phyloP scores from a whole-genome alignment of 2,113 vertebrate species.

The Pedionomus torquatus region DNA sequence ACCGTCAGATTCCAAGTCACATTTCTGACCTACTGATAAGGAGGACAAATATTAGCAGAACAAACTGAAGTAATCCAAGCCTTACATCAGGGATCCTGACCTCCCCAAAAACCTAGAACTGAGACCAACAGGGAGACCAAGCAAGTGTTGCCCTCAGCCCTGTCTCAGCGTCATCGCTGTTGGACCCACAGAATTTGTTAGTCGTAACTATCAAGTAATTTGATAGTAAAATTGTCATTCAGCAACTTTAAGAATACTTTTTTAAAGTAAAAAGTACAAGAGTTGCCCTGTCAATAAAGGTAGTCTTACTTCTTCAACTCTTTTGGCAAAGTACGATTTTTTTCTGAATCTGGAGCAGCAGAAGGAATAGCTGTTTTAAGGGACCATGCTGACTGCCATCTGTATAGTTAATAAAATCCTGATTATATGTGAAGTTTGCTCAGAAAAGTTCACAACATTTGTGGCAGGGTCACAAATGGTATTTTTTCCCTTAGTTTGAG shows the following conservation, averaged over 20 bases:
- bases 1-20: background rate
- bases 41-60: background rate
- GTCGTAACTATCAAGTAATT: background rate
- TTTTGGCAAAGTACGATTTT: background rate
- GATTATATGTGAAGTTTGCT: background rate
- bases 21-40: background rate
- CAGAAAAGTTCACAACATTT: background rate
- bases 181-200: background rate
- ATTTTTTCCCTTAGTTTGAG: background rate
- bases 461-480: background rate
- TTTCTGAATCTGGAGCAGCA: background rate
- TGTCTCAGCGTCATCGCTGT: background rate
- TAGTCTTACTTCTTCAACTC: background rate
- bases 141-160: background rate
- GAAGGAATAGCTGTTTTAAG: background rate
- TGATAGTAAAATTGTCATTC: background rate
- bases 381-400: background rate
- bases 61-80: background rate
- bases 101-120: background rate
- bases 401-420: background rate
- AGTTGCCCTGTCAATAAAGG: background rate
- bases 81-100: background rate
- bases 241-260: background rate
- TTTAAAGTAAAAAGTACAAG: background rate
- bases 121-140: background rate